Base-by-base conservation (phyloP, 2,888 invertebrate genomes). In the Argyresthia albistria region DNA sequence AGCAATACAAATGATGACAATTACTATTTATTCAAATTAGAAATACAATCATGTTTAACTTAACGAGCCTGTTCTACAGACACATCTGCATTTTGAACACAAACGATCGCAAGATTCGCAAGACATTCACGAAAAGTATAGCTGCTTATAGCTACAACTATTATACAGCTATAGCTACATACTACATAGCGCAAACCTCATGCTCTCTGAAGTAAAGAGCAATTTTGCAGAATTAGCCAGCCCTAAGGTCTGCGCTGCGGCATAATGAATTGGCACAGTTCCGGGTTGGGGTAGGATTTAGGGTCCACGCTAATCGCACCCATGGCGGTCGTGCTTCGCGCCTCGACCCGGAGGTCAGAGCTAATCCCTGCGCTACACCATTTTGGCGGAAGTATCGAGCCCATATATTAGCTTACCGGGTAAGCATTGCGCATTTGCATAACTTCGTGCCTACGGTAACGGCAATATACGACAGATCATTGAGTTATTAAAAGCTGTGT, bases 341-440 rank as follows among this genome's bases (percentile, higher is more conserved):
- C 63, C 60, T 55, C 53, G 60, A 65, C 66, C 64, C 66, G 43
- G 39, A 58, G 69, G 69, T 72, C 65, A 63, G 50, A 52, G 57
- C 62, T 65, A 66, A 69, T 66, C 65, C 64, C 58, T 53, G 56
- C 61, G 54, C 60, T 62, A 65, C 63, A 64, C 57, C 62, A 65
- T 65, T 68, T 63, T 60, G 54, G 59, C 62, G 60, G 62, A 61
- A 60, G 15, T 14, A 14, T 10, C 8, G 16, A 14, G 45, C 15
- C 16, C 16, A 16, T 45, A 15, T 45, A 15, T 45, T 45, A 45
- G 45, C 16, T 45, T 16, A 15, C 45, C 16, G 16, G 45, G 45
- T 45, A 15, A 45, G 45, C 45, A 16, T 15, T 43, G 12, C 25
- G 14, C 45, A 14, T 12, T 14, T 43, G 43, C 45, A 45, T 45